phyloP scores from a whole-genome alignment of 2,797 vertebrate genomes.

The Cuniculus paca region DNA sequence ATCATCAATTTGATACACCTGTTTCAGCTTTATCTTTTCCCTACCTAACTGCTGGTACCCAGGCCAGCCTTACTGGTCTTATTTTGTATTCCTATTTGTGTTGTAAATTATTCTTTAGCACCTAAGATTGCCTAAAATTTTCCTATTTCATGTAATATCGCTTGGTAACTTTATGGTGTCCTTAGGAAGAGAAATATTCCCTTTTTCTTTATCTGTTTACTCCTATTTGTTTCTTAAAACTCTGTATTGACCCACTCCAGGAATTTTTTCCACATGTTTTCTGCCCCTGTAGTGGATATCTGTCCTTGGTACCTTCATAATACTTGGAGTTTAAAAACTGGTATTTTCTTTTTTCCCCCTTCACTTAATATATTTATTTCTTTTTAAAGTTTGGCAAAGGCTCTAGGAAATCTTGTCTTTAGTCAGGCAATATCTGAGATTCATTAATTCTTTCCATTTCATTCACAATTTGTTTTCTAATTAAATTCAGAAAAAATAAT shows the following conservation, averaged over 20 bases:
- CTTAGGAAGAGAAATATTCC: neutral
- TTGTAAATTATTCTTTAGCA: conserved; percentile 40
- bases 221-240: conserved; percentile 14
- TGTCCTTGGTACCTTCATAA: neutral
- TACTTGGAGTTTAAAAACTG: conserved; percentile 7
- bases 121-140: neutral
- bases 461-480: neutral
- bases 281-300: neutral
- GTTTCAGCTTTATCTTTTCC: conserved; percentile 21
- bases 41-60: neutral
- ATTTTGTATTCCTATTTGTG: neutral
- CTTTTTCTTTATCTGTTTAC: neutral
- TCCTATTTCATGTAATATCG: neutral
- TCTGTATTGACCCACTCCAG: neutral
- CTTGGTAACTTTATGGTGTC: neutral
- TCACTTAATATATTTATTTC: neutral
- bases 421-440: neutral
- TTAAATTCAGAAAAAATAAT: neutral
- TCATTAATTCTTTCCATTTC: neutral
- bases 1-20: neutral
- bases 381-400: neutral
- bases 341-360: neutral
- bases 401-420: neutral
- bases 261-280: conserved; percentile 29
- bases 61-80: neutral